phyloP scores from a whole-genome alignment of 2,113 vertebrate species.

The Galbula dea region DNA sequence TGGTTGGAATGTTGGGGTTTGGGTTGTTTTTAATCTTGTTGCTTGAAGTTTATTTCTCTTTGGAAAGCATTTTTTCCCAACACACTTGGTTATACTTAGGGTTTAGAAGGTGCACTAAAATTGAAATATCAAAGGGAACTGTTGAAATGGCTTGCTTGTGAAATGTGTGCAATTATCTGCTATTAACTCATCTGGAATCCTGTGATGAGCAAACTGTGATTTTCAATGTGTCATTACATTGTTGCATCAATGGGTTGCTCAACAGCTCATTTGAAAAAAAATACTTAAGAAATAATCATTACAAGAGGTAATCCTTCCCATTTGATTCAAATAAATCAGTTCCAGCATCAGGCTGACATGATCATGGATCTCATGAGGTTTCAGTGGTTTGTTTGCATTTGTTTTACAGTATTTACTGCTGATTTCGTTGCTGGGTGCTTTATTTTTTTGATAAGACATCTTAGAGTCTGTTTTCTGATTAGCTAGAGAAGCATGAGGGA shows the following conservation, averaged over 20 bases:
- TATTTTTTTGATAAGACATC: constrained; percentile 9
- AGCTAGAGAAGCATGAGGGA: neutral
- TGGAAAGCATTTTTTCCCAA: neutral
- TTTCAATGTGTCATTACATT: constrained; percentile 67
- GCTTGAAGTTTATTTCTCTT: neutral
- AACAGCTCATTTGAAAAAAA: constrained; percentile 59
- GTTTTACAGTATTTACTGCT: neutral
- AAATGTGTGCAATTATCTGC: constrained; percentile 59
- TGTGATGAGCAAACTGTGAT: constrained; percentile 66
- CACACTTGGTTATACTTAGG: neutral
- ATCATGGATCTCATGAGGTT: constrained; percentile 40
- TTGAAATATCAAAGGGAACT: constrained; percentile 43
- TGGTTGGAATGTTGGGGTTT: neutral
- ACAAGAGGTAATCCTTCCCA: constrained; percentile 45
- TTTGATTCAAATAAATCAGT: constrained; percentile 52
- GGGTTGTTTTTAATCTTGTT: neutral
- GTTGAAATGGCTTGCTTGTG: constrained; percentile 44
- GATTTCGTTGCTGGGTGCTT: neutral
- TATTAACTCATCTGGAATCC: constrained; percentile 65
- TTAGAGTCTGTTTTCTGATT: neutral
- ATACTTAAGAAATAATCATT: constrained; percentile 59
- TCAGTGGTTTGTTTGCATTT: constrained; percentile 23
- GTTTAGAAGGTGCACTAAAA: constrained; percentile 51
- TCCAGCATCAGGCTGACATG: constrained; percentile 6
- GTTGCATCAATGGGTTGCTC: constrained; percentile 59